Percentiles rank a stretch among this genome's conserved stretches.
These are phyloP conservation scores for Tringa solitaria DNA, from an alignment of 2,113 vertebrate species.

Conservation along the genomic window DNA sequence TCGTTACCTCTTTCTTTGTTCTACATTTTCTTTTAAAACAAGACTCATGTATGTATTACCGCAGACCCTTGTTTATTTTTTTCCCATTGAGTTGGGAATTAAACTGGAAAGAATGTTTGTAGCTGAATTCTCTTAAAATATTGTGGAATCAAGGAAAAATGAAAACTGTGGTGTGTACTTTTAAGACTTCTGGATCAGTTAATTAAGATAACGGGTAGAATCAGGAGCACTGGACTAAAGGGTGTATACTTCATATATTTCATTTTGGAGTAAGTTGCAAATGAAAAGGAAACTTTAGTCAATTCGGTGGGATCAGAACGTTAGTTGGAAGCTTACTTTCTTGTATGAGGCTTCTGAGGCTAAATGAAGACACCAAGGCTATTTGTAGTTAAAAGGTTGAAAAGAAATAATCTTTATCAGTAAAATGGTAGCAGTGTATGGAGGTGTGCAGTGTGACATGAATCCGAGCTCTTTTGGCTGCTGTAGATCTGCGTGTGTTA, in stretches of 20 bases:
- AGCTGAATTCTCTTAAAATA: not conserved
- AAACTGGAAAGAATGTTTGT: not conserved
- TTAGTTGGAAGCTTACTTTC: not conserved
- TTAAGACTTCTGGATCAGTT: not conserved
- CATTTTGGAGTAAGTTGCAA: not conserved
- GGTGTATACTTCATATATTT: not conserved
- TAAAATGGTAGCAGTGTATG: not conserved
- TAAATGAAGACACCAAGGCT: not conserved
- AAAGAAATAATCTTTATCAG: not conserved
- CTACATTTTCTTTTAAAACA: not conserved
- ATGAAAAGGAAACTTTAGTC: not conserved
- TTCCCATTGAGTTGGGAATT: not conserved
- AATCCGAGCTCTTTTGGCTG: not conserved
- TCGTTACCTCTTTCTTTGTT: not conserved
- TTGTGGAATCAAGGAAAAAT: not conserved
- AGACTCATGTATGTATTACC: not conserved
- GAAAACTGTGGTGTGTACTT: not conserved
- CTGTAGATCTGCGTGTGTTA: not conserved
- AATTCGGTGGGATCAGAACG: not conserved
- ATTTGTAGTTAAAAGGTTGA: not conserved
- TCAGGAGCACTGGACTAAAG: not conserved
- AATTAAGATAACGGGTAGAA: not conserved
- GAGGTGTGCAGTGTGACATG: not conserved
- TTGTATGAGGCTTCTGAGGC: not conserved
- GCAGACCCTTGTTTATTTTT: not conserved